These are phyloP conservation scores for Onchidella celtica DNA, from an alignment of 2,888 invertebrate species.

Conservation along the genomic window DNA sequence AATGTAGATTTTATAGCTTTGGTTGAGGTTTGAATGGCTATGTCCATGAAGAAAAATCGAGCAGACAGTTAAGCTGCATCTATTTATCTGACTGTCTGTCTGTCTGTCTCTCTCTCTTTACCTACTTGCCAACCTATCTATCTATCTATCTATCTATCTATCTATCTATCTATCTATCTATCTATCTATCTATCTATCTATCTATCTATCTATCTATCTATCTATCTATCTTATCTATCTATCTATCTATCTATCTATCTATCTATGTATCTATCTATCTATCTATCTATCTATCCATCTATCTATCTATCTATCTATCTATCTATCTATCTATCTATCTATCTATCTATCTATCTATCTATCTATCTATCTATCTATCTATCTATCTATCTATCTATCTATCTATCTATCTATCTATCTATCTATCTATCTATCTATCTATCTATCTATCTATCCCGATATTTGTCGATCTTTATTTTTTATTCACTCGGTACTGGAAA, in stretches of 20 bases:
- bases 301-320: conserved; percentile 2
- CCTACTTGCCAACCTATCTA: too few relatives aligned
- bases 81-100: too few relatives aligned
- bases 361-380: conserved; percentile 15
- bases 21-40: too few relatives aligned
- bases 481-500: too few relatives aligned
- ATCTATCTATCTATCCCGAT: conserved; percentile 10
- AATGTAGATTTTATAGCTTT: too few relatives aligned
- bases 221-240: neutral
- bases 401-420: conserved; percentile 29
- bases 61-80: too few relatives aligned
- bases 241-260: neutral
- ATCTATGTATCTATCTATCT: conserved; percentile 7
- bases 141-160: conserved; percentile 16
- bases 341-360: conserved; percentile 20
- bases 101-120: too few relatives aligned
- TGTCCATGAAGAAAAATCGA: too few relatives aligned
- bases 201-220: neutral
- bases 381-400: conserved; percentile 17
- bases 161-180: conserved; percentile 10
- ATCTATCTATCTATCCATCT: too few relatives aligned
- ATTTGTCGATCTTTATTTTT: too few relatives aligned
- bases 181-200: conserved; percentile 15
- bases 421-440: conserved; percentile 27
- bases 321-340: conserved; percentile 9